A percentile compares a stretch with the other conserved stretches of the same genome.
phyloP scores from a whole-genome alignment of 2,888 invertebrate genomes.

The Tricholauxania praeusta region DNA sequence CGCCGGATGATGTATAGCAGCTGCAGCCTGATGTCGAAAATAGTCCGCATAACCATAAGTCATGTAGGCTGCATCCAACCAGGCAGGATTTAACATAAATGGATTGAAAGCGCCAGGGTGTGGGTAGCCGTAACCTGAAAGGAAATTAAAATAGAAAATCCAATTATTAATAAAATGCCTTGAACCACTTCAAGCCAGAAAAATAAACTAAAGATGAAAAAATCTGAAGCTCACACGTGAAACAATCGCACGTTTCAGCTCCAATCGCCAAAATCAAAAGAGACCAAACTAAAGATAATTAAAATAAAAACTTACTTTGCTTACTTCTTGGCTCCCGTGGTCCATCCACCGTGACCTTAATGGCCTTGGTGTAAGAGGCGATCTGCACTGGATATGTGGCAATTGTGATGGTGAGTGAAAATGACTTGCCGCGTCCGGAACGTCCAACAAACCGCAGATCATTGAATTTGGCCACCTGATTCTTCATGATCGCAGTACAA shows the following conservation, averaged over 20 bases:
- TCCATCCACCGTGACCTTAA: slow-evolving; percentile 99
- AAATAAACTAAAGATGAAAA: slow-evolving; percentile 1
- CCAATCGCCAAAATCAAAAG: neutral
- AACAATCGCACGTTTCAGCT: neutral
- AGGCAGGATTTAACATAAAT: slow-evolving; percentile 84
- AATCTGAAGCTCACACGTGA: neutral
- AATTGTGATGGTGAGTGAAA: slow-evolving; percentile 94
- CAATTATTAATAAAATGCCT: slow-evolving; percentile 41
- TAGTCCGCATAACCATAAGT: slow-evolving; percentile 82
- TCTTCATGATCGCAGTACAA: slow-evolving; percentile 94
- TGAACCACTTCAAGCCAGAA: neutral
- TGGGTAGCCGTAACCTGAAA: slow-evolving; percentile 83
- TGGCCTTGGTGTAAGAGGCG: slow-evolving; percentile 94
- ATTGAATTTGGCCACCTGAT: slow-evolving; percentile 98
- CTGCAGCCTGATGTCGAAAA: slow-evolving; percentile 73
- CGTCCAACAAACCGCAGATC: slow-evolving; percentile 98
- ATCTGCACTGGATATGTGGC: slow-evolving; percentile 80
- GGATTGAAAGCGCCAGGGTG: slow-evolving; percentile 83
- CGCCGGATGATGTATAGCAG: slow-evolving; percentile 70
- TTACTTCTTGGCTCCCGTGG: slow-evolving; percentile 97
- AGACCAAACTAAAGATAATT: slow-evolving; percentile 36
- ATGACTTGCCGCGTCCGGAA: slow-evolving; percentile 96
- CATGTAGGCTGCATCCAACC: slow-evolving; percentile 88
- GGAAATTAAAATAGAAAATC: slow-evolving; percentile 44
- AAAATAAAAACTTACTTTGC: slow-evolving; percentile 84